These are phyloP conservation scores for Pterois miles DNA, from an alignment of 2,797 vertebrate genomes.

Conservation along the genomic window DNA sequence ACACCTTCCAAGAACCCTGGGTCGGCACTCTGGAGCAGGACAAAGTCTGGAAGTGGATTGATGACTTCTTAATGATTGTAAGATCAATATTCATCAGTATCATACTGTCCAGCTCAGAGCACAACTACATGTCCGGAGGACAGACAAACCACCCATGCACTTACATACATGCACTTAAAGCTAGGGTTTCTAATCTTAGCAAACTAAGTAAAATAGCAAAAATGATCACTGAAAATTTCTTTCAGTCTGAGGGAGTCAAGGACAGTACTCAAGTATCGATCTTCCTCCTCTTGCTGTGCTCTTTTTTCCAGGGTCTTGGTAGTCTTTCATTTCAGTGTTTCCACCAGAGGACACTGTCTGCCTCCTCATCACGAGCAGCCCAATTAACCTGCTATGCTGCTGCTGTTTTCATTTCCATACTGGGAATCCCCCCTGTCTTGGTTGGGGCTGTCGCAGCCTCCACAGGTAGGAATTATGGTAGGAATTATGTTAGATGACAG, in stretches of 20 bases:
- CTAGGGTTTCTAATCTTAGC: too few relatives aligned
- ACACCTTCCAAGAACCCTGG: constrained; percentile 79
- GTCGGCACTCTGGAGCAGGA: constrained; percentile 72
- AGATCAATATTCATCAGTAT: constrained; percentile 41
- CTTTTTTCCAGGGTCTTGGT: constrained; percentile 39
- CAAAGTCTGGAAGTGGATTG: constrained; percentile 79
- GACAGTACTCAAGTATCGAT: too few relatives aligned
- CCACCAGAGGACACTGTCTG: constrained; percentile 75
- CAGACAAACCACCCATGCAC: too few relatives aligned
- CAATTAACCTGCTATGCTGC: constrained; percentile 64
- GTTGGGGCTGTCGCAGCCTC: constrained; percentile 65
- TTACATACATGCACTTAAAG: too few relatives aligned
- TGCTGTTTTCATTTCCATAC: constrained; percentile 36
- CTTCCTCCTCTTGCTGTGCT: too few relatives aligned
- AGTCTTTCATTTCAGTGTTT: constrained; percentile 64
- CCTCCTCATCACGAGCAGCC: constrained; percentile 43
- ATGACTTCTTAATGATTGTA: constrained; percentile 72
- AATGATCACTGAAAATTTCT: too few relatives aligned
- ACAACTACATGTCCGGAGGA: too few relatives aligned
- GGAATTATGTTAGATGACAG: neutral
- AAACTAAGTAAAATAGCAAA: too few relatives aligned
- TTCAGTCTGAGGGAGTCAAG: too few relatives aligned
- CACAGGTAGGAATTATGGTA: too few relatives aligned
- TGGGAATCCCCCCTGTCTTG: constrained; percentile 60
- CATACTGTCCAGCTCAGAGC: too few relatives aligned